A percentile compares a stretch with the other conserved stretches of the same genome.
Conservation (phyloP, 2,113 vertebrate genomes). For the Raja brachyura region DNA sequence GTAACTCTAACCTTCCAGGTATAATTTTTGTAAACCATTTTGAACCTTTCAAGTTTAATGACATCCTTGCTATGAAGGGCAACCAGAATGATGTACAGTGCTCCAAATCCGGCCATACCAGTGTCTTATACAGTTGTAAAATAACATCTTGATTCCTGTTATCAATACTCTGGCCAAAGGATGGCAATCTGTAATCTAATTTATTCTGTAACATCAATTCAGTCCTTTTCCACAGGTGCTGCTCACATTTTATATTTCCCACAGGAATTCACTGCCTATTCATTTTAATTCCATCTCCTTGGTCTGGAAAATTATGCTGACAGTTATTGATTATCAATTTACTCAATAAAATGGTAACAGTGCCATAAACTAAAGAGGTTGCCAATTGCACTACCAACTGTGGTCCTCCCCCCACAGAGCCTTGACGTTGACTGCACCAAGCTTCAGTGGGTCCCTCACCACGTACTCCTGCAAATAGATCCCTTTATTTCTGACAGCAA, state of each 20-base stretch:
- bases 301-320: background rate
- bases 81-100: too few species aligned
- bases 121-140: too few species aligned
- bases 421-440: too few species aligned
- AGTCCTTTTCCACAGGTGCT: background rate
- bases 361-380: background rate
- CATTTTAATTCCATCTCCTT: background rate
- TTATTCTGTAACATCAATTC: background rate
- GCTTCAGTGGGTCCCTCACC: too few species aligned
- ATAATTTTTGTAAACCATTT: too few species aligned
- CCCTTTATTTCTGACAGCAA: background rate
- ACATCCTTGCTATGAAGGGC: too few species aligned
- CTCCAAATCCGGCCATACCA: too few species aligned
- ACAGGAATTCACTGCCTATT: background rate
- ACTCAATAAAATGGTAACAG: background rate
- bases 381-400: background rate
- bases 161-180: too few species aligned
- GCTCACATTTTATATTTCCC: background rate
- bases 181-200: background rate
- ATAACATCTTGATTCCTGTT: too few species aligned
- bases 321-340: background rate
- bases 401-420: too few species aligned
- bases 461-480: too few species aligned
- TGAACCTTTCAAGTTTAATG: too few species aligned
- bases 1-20: background rate